phyloP scores from a whole-genome alignment of 2,113 vertebrate genomes.

The Phaetusa simplex region DNA sequence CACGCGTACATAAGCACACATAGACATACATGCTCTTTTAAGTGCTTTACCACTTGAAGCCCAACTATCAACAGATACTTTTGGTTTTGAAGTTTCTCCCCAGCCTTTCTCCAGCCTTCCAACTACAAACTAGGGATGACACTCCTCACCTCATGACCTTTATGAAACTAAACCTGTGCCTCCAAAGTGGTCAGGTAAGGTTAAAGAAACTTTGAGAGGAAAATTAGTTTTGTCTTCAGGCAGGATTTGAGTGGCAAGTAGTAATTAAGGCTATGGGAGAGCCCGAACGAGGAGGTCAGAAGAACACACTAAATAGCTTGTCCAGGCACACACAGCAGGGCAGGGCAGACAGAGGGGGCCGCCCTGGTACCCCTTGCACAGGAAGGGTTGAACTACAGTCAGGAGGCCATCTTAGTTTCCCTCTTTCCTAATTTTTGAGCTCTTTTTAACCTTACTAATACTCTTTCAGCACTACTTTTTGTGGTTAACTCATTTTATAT shows the following conservation, averaged over 20 bases:
- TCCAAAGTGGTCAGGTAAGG: neutral
- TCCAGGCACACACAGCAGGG: fast-evolving
- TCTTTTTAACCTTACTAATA: neutral
- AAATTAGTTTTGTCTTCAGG: neutral
- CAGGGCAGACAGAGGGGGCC: neutral
- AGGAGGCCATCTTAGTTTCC: neutral
- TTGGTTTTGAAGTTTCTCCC: neutral
- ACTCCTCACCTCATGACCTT: neutral
- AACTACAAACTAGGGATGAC: neutral
- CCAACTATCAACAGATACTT: neutral
- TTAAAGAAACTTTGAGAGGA: neutral
- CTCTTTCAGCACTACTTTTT: neutral
- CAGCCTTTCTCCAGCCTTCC: neutral
- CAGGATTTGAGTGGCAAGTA: neutral
- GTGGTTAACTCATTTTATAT: neutral
- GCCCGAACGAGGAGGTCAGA: neutral
- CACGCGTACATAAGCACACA: fast-evolving
- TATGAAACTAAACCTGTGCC: neutral
- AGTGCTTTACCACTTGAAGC: neutral
- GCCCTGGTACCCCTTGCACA: neutral
- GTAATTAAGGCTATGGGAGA: neutral
- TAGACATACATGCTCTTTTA: neutral
- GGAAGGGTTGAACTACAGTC: fast-evolving
- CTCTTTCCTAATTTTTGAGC: neutral
- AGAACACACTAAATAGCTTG: fast-evolving